These are phyloP conservation scores for Raphicerus campestris DNA, from an alignment of 2,113 vertebrate genomes.

Conservation along the genomic window DNA sequence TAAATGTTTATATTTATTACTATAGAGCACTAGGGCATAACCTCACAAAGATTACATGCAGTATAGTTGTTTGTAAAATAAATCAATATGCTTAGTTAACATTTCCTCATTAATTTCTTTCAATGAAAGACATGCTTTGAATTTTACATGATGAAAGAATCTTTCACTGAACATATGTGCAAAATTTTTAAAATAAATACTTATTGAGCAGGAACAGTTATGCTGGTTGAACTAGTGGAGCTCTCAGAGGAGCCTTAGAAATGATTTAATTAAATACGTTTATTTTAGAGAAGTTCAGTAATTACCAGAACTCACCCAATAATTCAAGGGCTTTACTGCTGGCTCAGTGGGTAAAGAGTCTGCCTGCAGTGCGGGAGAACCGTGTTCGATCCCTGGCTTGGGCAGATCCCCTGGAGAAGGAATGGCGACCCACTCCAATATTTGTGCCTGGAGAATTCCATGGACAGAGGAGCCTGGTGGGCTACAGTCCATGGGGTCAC, in stretches of 20 bases:
- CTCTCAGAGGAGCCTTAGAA: not conserved
- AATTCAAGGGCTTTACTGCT: not conserved
- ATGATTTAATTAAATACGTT: not conserved
- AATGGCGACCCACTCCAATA: not conserved
- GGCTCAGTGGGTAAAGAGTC: not conserved
- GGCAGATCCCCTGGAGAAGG: not conserved
- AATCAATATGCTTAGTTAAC: not conserved
- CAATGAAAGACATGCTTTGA: not conserved
- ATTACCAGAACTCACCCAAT: not conserved
- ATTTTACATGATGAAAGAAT: slow-evolving; percentile 6
- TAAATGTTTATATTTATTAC: not conserved
- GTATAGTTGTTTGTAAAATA: not conserved
- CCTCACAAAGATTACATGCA: not conserved
- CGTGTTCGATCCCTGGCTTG: not conserved
- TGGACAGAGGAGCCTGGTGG: not conserved
- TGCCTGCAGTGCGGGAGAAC: not conserved
- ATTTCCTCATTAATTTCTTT: slow-evolving; percentile 1
- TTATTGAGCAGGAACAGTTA: not conserved
- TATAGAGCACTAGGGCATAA: not conserved
- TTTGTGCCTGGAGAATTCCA: not conserved
- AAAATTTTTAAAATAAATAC: not conserved
- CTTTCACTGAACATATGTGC: not conserved
- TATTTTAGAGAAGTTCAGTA: not conserved
- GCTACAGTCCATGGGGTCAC: not conserved
- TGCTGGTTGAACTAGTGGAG: not conserved